phyloP scores from a whole-genome alignment of 2,888 invertebrate species.

The Tromatobia lineatoria region DNA sequence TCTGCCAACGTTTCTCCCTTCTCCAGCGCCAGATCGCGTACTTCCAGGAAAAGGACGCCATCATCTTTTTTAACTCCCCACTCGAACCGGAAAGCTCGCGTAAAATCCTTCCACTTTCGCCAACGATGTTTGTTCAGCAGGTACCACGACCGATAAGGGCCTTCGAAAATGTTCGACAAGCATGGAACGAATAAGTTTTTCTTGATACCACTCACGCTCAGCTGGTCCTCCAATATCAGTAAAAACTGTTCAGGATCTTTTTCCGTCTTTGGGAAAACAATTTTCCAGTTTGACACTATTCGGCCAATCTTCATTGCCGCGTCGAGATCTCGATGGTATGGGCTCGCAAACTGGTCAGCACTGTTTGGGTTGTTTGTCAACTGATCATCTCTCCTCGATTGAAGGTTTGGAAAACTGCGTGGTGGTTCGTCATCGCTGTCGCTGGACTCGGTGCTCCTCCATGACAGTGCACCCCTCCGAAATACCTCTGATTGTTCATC shows the following conservation, averaged over 20 bases:
- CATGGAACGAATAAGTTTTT: slow-evolving; percentile 57
- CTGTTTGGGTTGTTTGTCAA: too few species aligned
- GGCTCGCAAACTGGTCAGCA: too few species aligned
- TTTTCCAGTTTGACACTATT: slow-evolving; percentile 57
- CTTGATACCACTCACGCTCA: slow-evolving; percentile 45
- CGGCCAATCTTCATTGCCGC: slow-evolving; percentile 53
- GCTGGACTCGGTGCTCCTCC: too few species aligned
- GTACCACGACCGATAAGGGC: slow-evolving; percentile 55
- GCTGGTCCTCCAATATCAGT: slow-evolving; percentile 45
- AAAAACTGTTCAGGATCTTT: slow-evolving; percentile 59
- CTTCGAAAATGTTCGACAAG: slow-evolving; percentile 59
- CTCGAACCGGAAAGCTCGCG: slow-evolving; percentile 52
- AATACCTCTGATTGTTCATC: background rate
- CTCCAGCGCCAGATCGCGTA: slow-evolving; percentile 7
- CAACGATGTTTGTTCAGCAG: slow-evolving; percentile 51
- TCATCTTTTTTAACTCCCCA: slow-evolving; percentile 60
- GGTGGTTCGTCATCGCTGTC: too few species aligned
- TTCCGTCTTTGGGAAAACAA: slow-evolving; percentile 51
- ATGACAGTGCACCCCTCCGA: slow-evolving; percentile 1
- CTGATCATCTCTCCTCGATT: background rate
- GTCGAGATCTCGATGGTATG: slow-evolving; percentile 25
- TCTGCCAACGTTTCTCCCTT: background rate
- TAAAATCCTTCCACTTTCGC: slow-evolving; percentile 50
- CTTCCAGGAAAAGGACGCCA: slow-evolving; percentile 45
- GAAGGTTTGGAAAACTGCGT: too few species aligned